Conservation (phyloP, 2,113 vertebrate genomes). For the Tenebrosternarchus preto region DNA sequence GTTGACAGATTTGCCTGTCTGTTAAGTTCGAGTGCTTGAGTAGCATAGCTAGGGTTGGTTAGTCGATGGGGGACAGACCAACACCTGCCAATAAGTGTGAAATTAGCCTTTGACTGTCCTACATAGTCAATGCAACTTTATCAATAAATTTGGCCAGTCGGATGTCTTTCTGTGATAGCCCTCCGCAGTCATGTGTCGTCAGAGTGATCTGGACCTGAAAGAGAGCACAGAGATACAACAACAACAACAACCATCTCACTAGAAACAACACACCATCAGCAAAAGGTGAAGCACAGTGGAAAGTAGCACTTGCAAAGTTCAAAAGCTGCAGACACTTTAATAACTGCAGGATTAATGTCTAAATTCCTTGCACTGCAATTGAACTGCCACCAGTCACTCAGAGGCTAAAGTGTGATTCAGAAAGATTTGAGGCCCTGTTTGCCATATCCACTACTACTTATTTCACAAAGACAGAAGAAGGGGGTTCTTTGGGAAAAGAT, state of each 20-base stretch:
- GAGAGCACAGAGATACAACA: background rate
- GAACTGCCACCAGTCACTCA: constrained; percentile 64
- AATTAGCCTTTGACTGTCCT: background rate
- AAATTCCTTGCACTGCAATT: constrained; percentile 61
- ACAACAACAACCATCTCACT: background rate
- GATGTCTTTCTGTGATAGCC: constrained; percentile 87
- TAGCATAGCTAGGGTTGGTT: too few relatives aligned
- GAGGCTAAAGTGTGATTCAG: constrained; percentile 62
- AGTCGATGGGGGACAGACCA: too few relatives aligned
- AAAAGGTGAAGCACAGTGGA: background rate
- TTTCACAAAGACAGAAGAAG: constrained; percentile 42
- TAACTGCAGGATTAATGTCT: constrained; percentile 71
- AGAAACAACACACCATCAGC: background rate
- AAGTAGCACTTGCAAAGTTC: background rate
- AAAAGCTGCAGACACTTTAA: constrained; percentile 64
- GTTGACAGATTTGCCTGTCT: too few relatives aligned
- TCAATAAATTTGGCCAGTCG: constrained; percentile 95
- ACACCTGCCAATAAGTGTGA: too few relatives aligned
- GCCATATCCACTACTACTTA: constrained; percentile 65
- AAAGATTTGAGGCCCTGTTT: constrained; percentile 65
- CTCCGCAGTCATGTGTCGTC: constrained; percentile 88
- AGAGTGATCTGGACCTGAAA: constrained; percentile 93
- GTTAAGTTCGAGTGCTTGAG: too few relatives aligned
- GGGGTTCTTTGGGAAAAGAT: constrained; percentile 53
- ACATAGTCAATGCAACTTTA: constrained; percentile 76